Evolutionary conservation across 1,140 invertebrate genomes (phyloP), one percentile per base, ranked within the genome.

Genomic region (Neelides sp.): DNA sequence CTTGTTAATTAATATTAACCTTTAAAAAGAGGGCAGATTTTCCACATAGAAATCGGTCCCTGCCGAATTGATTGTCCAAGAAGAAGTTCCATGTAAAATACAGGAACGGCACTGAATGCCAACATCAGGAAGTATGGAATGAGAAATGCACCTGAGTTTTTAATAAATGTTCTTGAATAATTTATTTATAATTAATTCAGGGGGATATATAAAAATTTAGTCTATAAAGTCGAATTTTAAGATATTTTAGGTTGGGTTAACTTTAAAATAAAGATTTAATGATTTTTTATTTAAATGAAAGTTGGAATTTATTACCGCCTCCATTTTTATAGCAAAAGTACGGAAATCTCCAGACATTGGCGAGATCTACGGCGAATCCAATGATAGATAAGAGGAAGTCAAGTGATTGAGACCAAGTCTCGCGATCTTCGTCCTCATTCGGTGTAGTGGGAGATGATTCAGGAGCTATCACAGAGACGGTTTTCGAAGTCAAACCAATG

Each of bases 351-450:
- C 86, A 91, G 1, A 92, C 84, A 64, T 92, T 92, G 10, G 86
- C 85, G 50, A 92, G 71, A 69, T 91, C 87, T 1, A 92, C 87
- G 1, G 87, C 87, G 60, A 91, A 91, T 3, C 87, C 87, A 54
- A 92, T 88, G 49, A 92, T 86, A 19, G 88, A 91, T 3, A 95
- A 73, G n/a, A 95, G 75, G 66, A 94, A 94, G 64, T 94, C 90
- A 2, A 59, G 13, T 3, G 52, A 49, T 50, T 52, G 50, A 36
- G 46, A 50, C 57, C 57, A 59, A 4, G 57, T 59, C 40, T 59
- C 57, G 26, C 57, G 24, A 3, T 57, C 54, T 3, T 3, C 35
- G 19, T 44, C 47, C 13, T 44, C 24, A 13, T 8, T 17, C 3
- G 45, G 5, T 4, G 45, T 12, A 3, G 30, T 23, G 15, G 20